Evolutionary conservation across 2,888 invertebrate species (phyloP).

Genomic region (Calameuta filiformis): DNA sequence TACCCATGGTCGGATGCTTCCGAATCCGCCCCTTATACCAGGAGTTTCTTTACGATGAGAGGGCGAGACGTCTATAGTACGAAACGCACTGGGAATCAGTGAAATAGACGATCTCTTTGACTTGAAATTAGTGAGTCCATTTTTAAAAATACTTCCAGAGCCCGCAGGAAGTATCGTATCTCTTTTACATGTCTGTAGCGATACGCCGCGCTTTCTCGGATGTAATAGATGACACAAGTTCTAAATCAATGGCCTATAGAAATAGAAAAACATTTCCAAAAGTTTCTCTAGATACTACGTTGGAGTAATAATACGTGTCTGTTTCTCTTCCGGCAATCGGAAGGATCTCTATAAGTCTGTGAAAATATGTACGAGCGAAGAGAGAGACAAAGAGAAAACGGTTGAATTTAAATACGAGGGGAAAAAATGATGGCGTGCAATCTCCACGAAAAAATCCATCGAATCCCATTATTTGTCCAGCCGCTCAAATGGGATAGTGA

Average conservation of each 20-base stretch:
- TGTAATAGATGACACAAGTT: not conserved
- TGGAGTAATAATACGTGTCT: not conserved
- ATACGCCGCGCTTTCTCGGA: not conserved
- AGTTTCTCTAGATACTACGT: not conserved
- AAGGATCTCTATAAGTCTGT: not conserved
- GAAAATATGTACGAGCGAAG: not conserved
- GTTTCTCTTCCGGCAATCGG: not conserved
- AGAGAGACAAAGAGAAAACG: not conserved
- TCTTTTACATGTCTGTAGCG: constrained; percentile 11
- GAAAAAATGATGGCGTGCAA: not conserved
- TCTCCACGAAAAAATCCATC: not conserved
- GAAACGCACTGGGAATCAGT: not conserved
- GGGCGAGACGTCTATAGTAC: not conserved
- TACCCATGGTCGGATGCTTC: not conserved
- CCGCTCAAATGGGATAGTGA: not conserved
- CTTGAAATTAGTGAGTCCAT: constrained; percentile 20
- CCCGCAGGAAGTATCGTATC: constrained; percentile 27
- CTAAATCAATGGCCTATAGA: not conserved
- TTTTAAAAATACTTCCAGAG: constrained; percentile 31
- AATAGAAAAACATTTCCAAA: not conserved
- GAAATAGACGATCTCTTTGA: constrained; percentile 22
- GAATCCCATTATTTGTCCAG: not conserved
- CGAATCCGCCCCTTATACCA: not conserved
- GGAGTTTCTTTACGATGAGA: not conserved
- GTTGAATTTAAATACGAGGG: not conserved